A percentile compares a stretch with the other conserved stretches of the same genome.
phyloP scores from a whole-genome alignment of 2,888 invertebrate species.

The Polyommatus icarus region DNA sequence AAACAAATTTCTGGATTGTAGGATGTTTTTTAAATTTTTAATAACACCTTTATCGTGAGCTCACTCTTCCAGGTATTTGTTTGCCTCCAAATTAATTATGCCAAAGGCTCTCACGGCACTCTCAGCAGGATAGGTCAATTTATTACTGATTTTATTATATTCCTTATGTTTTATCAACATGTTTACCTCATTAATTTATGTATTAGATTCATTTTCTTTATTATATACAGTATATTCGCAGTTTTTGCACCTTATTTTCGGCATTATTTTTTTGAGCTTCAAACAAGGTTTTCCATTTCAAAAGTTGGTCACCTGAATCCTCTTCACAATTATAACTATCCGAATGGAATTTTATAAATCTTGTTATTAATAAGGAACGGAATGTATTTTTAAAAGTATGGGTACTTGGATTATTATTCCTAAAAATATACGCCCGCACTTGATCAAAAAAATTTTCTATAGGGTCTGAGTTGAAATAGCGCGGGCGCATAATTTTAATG shows the following conservation, averaged over 20 bases:
- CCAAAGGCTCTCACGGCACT: conserved; percentile 40
- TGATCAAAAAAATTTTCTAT: conserved; percentile 44
- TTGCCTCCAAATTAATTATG: conserved; percentile 38
- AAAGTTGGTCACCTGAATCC: conserved; percentile 36
- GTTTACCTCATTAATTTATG: not conserved
- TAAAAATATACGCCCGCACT: conserved; percentile 44
- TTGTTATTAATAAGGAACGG: conserved; percentile 43
- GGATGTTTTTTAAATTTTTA: conserved; percentile 36
- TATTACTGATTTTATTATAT: conserved; percentile 38
- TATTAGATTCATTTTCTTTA: not conserved
- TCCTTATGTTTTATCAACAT: conserved; percentile 33
- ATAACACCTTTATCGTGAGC: conserved; percentile 30
- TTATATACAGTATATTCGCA: conserved; percentile 34
- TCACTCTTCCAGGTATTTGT: conserved; percentile 40
- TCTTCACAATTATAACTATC: conserved; percentile 41
- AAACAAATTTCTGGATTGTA: conserved; percentile 40
- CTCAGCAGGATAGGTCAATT: conserved; percentile 40
- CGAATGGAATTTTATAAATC: conserved; percentile 42
- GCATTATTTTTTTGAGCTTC: conserved; percentile 35
- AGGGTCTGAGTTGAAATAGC: conserved; percentile 37
- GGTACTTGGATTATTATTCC: conserved; percentile 43
- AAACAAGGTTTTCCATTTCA: conserved; percentile 25
- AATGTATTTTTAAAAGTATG: conserved; percentile 43
- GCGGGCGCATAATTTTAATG: conserved; percentile 35
- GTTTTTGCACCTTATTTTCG: conserved; percentile 35